Evolutionary conservation across 2,113 vertebrate species (phyloP).

Genomic region (Eulemur macaco): DNA sequence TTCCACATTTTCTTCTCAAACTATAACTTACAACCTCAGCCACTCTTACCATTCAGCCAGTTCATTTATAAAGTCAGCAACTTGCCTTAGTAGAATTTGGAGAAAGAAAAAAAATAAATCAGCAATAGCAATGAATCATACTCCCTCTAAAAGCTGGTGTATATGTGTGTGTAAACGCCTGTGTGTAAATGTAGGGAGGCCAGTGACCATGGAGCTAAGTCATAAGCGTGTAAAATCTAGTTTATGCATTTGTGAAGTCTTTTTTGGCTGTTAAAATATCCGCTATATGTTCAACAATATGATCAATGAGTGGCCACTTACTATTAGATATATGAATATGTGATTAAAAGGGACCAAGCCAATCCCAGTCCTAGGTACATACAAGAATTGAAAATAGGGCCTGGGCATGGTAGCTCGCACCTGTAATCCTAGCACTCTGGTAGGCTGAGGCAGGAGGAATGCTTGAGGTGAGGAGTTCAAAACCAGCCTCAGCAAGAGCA

Average conservation of each 20-base stretch:
- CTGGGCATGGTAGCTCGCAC: too few species aligned
- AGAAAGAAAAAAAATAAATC: background rate
- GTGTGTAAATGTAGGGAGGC: background rate
- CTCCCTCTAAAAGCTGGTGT: background rate
- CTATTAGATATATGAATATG: background rate
- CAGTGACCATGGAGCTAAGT: background rate
- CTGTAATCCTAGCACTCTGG: too few species aligned
- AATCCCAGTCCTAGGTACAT: background rate
- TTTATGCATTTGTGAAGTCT: background rate
- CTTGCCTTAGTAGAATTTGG: too few species aligned
- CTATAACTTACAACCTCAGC: background rate
- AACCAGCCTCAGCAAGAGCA: too few species aligned
- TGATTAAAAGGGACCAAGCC: background rate
- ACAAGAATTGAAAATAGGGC: background rate
- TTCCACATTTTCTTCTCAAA: conserved; percentile 26
- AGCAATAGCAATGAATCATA: background rate
- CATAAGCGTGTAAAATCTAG: background rate
- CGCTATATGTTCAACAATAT: background rate
- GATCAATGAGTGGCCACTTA: background rate
- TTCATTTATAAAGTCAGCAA: conserved; percentile 12
- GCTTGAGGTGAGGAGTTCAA: too few species aligned
- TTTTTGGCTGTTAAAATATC: background rate
- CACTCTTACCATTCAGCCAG: background rate
- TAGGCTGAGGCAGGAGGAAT: too few species aligned
- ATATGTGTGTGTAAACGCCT: background rate